These are phyloP conservation scores for Drosophila lacicola DNA, from an alignment of 2,888 invertebrate genomes.

Conservation along the genomic window DNA sequence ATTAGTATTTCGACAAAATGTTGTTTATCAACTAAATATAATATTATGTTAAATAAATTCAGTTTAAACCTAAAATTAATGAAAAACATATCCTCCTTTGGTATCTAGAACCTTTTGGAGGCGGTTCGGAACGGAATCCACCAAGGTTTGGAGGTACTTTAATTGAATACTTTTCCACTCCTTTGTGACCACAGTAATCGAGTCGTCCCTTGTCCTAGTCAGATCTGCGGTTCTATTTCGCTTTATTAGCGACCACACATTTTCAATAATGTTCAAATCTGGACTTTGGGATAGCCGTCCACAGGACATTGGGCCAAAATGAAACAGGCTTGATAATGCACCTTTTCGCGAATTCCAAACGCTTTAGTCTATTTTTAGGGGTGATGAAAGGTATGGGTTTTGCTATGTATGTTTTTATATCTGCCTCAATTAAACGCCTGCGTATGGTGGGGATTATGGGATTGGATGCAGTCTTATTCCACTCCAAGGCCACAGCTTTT, in stretches of 20 bases:
- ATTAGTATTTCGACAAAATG: background rate
- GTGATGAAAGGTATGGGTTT: too few relatives aligned
- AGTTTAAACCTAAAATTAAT: too few relatives aligned
- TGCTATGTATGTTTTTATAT: too few relatives aligned
- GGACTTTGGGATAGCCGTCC: background rate
- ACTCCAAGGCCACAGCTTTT: slow-evolving; percentile 13
- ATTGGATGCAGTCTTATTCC: slow-evolving; percentile 1
- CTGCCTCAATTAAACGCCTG: too few relatives aligned
- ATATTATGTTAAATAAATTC: slow-evolving; percentile 1
- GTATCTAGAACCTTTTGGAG: slow-evolving; percentile 12
- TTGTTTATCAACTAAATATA: background rate
- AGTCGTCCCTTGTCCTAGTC: too few relatives aligned
- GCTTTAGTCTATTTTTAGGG: too few relatives aligned
- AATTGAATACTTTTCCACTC: too few relatives aligned
- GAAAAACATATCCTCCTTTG: slow-evolving; percentile 2
- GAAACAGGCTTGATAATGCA: background rate
- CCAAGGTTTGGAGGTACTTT: background rate
- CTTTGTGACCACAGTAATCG: too few relatives aligned
- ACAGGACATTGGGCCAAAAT: slow-evolving; percentile 17
- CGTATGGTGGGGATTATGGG: slow-evolving; percentile 2
- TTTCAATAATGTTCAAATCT: too few relatives aligned
- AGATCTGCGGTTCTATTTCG: too few relatives aligned
- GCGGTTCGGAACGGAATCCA: slow-evolving; percentile 12
- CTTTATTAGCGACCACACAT: too few relatives aligned
- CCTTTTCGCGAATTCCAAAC: too few relatives aligned